phyloP scores from a whole-genome alignment of 2,888 invertebrate species.

The Drosophila fulvimacula region DNA sequence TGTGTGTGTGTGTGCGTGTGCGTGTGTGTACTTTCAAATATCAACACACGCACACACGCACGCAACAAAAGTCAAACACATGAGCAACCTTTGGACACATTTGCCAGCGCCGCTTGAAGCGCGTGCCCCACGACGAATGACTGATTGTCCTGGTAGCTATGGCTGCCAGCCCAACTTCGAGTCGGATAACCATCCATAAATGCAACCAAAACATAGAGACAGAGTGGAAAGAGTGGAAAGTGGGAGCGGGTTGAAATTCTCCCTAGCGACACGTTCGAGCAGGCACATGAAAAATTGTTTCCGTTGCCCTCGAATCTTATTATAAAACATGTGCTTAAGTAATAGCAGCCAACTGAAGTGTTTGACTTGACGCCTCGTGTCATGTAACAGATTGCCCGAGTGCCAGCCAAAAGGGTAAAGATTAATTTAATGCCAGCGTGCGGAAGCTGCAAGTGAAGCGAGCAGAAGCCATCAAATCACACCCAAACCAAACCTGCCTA shows the following conservation, averaged over 20 bases:
- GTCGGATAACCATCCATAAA: constrained; percentile 55
- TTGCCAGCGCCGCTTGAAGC: constrained; percentile 27
- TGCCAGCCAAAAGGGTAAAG: constrained; percentile 60
- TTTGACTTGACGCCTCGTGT: constrained; percentile 64
- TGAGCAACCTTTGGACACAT: constrained; percentile 58
- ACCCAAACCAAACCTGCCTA: background rate
- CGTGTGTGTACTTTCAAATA: constrained; percentile 15
- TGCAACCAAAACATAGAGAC: constrained; percentile 31
- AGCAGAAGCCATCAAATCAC: constrained; percentile 5
- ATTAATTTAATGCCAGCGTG: constrained; percentile 48
- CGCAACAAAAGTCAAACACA: constrained; percentile 62
- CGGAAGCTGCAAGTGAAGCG: constrained; percentile 17
- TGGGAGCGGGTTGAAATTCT: background rate
- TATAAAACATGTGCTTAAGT: constrained; percentile 81
- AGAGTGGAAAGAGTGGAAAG: background rate
- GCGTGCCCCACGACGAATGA: constrained; percentile 52
- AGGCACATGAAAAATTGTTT: constrained; percentile 75
- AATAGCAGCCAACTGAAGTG: constrained; percentile 72
- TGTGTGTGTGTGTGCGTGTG: background rate
- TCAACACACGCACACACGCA: constrained; percentile 16
- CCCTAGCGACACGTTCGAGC: constrained; percentile 69
- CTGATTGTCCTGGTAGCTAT: constrained; percentile 51
- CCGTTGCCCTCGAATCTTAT: constrained; percentile 61
- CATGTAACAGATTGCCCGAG: constrained; percentile 76
- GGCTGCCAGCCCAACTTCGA: constrained; percentile 23